phyloP scores from a whole-genome alignment of 2,113 vertebrate species.

The Pagrus major region DNA sequence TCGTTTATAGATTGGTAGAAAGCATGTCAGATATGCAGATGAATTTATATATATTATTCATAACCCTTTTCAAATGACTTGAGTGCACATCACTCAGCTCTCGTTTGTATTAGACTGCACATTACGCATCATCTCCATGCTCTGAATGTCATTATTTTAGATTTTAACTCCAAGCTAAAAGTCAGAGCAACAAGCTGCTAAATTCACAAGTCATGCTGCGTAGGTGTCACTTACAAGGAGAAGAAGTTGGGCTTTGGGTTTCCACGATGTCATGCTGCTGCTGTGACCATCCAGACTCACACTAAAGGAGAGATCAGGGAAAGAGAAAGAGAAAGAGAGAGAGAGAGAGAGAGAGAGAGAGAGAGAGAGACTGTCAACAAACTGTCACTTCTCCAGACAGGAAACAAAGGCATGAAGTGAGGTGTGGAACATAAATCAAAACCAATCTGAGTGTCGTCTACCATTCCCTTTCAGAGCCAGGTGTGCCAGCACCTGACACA shows the following conservation, averaged over 20 bases:
- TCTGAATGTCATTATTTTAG: background rate
- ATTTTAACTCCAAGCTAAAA: background rate
- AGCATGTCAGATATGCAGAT: background rate
- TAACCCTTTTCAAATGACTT: no score
- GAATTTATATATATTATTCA: background rate
- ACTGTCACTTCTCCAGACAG: no score
- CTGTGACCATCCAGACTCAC: background rate
- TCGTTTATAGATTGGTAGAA: background rate
- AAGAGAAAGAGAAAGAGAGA: no score
- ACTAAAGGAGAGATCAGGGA: slow-evolving; percentile 13
- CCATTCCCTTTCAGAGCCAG: no score
- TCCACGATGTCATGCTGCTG: slow-evolving; percentile 47
- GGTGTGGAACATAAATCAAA: no score
- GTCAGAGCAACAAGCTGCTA: background rate
- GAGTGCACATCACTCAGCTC: no score
- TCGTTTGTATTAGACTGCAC: background rate
- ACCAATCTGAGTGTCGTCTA: no score
- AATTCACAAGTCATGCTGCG: background rate
- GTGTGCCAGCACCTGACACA: no score
- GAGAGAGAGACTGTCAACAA: no score
- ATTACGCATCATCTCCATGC: background rate
- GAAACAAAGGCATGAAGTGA: no score
- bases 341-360: no score
- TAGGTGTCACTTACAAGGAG: slow-evolving; percentile 15
- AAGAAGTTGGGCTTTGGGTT: fast-evolving